These are phyloP conservation scores for Chaetops frenatus DNA, from an alignment of 2,113 vertebrate genomes.

Conservation along the genomic window DNA sequence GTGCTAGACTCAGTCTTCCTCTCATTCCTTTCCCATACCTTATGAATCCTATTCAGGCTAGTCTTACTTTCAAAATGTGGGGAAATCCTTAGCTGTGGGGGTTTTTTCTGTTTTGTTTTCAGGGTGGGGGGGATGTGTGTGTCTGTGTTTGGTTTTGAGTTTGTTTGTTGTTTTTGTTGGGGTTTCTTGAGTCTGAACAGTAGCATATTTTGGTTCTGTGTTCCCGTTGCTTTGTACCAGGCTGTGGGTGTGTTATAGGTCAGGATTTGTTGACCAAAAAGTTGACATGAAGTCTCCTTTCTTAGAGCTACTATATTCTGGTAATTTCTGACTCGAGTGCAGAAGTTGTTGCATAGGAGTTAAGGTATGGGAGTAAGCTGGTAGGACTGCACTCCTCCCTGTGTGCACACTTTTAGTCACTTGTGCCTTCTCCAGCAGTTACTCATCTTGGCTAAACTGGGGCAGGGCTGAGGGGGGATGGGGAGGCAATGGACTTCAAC, in stretches of 20 bases:
- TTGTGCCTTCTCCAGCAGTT: conserved; percentile 15
- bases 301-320: not conserved
- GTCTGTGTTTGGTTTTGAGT: no score
- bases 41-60: not conserved
- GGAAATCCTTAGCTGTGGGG: not conserved
- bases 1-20: not conserved
- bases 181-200: not conserved
- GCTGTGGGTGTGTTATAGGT: not conserved
- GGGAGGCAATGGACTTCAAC: not conserved
- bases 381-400: conserved; percentile 30
- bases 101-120: not conserved
- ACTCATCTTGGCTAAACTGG: conserved; percentile 22
- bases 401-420: conserved; percentile 1
- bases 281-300: not conserved
- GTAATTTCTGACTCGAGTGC: not conserved
- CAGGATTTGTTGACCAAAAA: not conserved
- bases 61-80: not conserved
- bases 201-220: not conserved
- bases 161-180: not conserved
- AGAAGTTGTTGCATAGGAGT: not conserved
- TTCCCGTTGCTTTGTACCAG: not conserved
- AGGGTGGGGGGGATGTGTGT: not conserved
- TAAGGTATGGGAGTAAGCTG: conserved; percentile 15
- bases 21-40: not conserved
- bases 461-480: not conserved